Percentiles rank a stretch among this genome's conserved stretches.
These are phyloP conservation scores for Hyperoplus lanceolatus DNA, from an alignment of 2,797 vertebrate genomes.

Conservation along the genomic window DNA sequence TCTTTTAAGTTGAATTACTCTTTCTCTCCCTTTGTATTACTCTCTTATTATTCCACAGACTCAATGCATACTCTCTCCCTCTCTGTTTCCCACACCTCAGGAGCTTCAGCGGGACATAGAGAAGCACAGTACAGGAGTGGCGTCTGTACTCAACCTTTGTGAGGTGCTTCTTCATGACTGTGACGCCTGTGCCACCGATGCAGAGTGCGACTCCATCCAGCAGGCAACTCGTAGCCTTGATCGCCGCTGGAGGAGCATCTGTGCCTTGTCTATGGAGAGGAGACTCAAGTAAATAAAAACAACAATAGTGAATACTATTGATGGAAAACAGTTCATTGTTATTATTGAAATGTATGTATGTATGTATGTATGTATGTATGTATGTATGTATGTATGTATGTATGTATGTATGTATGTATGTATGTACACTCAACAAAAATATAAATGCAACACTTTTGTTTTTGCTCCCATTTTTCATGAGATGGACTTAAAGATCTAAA, in stretches of 20 bases:
- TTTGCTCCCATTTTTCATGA: too few species aligned
- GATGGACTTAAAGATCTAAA: too few species aligned
- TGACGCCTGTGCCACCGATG: slow-evolving; percentile 95
- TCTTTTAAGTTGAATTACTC: neutral
- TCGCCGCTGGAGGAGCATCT: slow-evolving; percentile 98
- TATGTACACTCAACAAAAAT: too few species aligned
- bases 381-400: too few species aligned
- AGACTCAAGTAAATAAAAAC: slow-evolving; percentile 89
- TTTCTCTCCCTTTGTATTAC: neutral
- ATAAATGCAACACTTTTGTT: too few species aligned
- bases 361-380: too few species aligned
- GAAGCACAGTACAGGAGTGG: slow-evolving; percentile 97
- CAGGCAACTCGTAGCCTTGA: slow-evolving; percentile 95
- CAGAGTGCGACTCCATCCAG: slow-evolving; percentile 98
- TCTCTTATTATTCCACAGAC: neutral
- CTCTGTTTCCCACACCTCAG: slow-evolving; percentile 70
- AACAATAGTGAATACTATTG: neutral
- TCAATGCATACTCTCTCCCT: neutral
- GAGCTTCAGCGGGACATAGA: slow-evolving; percentile 98
- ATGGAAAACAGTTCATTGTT: neutral
- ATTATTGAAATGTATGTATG: too few species aligned
- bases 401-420: too few species aligned
- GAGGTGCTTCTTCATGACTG: slow-evolving; percentile 99
- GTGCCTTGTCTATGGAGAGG: slow-evolving; percentile 97
- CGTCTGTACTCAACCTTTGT: slow-evolving; percentile 96